Conservation (phyloP, 2,113 vertebrate species). For the Aldabrachelys gigantea region DNA sequence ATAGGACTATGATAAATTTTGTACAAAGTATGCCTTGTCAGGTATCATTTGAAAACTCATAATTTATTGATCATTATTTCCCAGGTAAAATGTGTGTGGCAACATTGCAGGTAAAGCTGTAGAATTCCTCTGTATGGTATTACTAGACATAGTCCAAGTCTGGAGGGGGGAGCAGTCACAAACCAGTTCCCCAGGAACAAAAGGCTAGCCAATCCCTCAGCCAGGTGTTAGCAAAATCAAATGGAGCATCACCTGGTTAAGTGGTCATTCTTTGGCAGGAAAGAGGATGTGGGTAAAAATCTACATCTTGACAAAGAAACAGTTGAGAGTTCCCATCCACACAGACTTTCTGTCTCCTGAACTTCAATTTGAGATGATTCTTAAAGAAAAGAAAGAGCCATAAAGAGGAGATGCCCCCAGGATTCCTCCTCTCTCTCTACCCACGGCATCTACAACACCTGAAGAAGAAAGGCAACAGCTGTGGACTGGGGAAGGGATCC, state of each 20-base stretch:
- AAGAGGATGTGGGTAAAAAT: neutral
- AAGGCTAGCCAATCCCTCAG: neutral
- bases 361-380: neutral
- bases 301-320: neutral
- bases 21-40: neutral
- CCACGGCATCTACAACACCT: neutral
- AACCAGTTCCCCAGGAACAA: neutral
- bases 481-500: neutral
- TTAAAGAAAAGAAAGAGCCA: neutral
- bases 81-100: neutral
- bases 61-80: neutral
- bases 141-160: no score
- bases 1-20: neutral
- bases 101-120: neutral
- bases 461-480: neutral
- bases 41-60: neutral
- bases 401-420: neutral
- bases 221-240: neutral
- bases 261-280: neutral
- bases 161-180: no score
- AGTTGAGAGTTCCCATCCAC: neutral
- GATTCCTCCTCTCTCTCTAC: neutral
- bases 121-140: neutral
- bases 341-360: neutral
- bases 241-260: neutral